phyloP scores from a whole-genome alignment of 2,888 invertebrate genomes.

The Chaitophorus viminalis region DNA sequence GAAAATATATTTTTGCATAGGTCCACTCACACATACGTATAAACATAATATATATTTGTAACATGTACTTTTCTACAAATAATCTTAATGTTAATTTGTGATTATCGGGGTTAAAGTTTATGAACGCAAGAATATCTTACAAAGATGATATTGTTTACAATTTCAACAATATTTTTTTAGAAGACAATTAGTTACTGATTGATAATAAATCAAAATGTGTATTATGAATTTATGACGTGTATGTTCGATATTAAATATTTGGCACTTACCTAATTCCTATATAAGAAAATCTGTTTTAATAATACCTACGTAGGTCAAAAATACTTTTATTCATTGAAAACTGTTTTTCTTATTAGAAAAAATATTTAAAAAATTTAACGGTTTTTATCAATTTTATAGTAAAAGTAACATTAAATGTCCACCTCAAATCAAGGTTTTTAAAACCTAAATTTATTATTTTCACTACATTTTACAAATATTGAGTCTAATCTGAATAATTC shows the following conservation, averaged over 20 bases:
- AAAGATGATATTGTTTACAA: background rate
- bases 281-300: background rate
- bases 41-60: background rate
- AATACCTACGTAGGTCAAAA: background rate
- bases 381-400: background rate
- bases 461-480: too few relatives aligned
- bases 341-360: background rate
- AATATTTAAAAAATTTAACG: background rate
- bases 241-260: background rate
- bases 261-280: background rate
- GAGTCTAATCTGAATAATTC: too few relatives aligned
- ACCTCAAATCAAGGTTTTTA: background rate
- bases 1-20: background rate
- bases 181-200: background rate
- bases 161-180: background rate
- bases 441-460: background rate
- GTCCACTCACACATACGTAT: background rate
- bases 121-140: background rate
- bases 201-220: background rate
- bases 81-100: slow-evolving; percentile 15
- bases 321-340: background rate
- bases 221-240: background rate
- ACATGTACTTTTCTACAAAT: background rate
- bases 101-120: slow-evolving; percentile 27
- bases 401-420: background rate